Evolutionary conservation across 1,140 invertebrate genomes (phyloP), one percentile per base, ranked within the genome.

Genomic region (Papilio glaucus): DNA sequence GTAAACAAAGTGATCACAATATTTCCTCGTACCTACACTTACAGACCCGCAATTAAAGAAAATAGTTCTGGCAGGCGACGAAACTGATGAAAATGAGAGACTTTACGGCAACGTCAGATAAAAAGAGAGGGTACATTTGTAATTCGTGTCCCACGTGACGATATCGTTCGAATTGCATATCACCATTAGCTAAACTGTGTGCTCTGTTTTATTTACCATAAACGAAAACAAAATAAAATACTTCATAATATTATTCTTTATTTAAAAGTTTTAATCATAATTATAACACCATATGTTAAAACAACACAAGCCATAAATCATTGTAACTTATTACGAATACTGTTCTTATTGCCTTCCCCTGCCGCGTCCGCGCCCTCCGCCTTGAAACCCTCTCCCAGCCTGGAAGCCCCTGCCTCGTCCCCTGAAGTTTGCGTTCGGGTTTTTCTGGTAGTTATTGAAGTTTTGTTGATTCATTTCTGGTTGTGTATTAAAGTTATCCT

Each of bases 401-500:
- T 75, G 37, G 24, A 72, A 76, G 7, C 84, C 84, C 49, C 85
- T 71, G 0, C 85, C 85, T 33, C 87, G 78, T 6, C 85, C 82
- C 72, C 86, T 81, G 45, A 81, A 85, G 39, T 80, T 83, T 49
- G 62, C 81, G 82, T 61, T 84, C 77, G 33, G 76, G 65, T 77
- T 71, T 60, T 75, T 79, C 60, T 79, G 72, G 26, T 84, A 80
- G 57, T 82, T 81, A 24, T 76, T 78, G 72, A 75, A 84, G 57
- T 81, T 76, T 45, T 83, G 78, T 68, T 61, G 74, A 29, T 80
- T 80, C 26, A 33, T 70, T 61, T 77, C 53, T 18, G 68, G 73
- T 42, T 75, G 71, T 9, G 70, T 68, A 71, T 77, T 77, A 24
- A 69, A 80, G 45, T 76, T 81, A 33, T 80, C 76, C 49, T 80